These are phyloP conservation scores for Enhydra lutris DNA, from an alignment of 2,113 vertebrate species.

Conservation along the genomic window DNA sequence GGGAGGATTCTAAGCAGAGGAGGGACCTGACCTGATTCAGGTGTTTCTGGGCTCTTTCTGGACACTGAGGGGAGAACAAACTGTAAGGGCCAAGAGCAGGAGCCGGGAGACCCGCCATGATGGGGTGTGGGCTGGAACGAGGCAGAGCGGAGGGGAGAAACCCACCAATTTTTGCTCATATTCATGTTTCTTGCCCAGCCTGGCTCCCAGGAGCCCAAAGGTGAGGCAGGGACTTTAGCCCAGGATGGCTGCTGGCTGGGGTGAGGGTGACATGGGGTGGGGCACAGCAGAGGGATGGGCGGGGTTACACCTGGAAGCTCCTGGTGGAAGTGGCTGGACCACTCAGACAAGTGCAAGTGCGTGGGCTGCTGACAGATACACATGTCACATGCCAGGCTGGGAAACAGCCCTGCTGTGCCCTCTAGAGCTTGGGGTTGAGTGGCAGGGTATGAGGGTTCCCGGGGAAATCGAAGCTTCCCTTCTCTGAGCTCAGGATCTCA, in stretches of 20 bases:
- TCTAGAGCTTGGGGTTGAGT: not conserved
- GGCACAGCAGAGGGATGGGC: not conserved
- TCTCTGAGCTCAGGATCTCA: not conserved
- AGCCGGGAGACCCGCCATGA: not conserved
- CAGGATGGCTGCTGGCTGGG: not conserved
- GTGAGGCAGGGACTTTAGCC: not conserved
- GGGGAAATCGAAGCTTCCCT: not conserved
- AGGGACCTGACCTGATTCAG: not conserved
- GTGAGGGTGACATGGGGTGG: not conserved
- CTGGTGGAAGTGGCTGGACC: not conserved
- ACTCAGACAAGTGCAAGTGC: not conserved
- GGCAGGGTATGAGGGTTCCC: not conserved
- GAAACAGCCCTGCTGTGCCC: not conserved
- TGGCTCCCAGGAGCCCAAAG: not conserved
- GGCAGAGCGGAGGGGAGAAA: not conserved
- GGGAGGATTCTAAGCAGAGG: not conserved
- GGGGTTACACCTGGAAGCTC: not conserved
- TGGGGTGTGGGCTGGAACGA: not conserved
- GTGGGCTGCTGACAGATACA: not conserved
- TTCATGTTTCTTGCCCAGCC: not conserved
- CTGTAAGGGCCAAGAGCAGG: not conserved
- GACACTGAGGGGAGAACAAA: not conserved
- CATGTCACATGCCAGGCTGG: not conserved
- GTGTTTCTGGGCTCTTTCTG: not conserved
- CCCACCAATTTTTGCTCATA: not conserved